These are phyloP conservation scores for Leptopilina boulardi DNA, from an alignment of 1,140 invertebrate genomes.

Conservation along the genomic window DNA sequence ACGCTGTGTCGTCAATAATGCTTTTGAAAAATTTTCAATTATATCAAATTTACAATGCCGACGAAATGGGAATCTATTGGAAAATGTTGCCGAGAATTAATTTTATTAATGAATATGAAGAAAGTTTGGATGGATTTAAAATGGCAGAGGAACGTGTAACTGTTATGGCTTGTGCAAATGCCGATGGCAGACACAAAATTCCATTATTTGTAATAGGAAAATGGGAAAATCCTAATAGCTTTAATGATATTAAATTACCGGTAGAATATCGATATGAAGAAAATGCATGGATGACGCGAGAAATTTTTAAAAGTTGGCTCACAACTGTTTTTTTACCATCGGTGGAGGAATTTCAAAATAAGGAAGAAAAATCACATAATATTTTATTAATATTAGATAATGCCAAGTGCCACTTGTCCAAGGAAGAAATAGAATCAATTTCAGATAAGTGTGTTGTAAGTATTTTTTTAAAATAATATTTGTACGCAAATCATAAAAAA, in stretches of 20 bases:
- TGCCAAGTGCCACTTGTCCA: not conserved
- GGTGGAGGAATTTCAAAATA: not conserved
- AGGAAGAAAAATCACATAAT: not conserved
- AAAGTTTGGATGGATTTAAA: constrained; percentile 56
- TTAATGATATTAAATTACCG: not conserved
- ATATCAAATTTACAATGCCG: constrained; percentile 60
- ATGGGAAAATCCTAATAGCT: not conserved
- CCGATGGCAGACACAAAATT: too few species aligned
- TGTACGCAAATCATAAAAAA: too few species aligned
- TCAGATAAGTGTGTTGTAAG: not conserved
- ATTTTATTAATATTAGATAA: not conserved
- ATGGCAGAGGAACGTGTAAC: constrained; percentile 64
- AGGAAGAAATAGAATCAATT: not conserved
- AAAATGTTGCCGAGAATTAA: constrained; percentile 63
- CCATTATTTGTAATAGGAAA: too few species aligned
- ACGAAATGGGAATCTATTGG: constrained; percentile 63
- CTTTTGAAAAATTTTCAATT: not conserved
- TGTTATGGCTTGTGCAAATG: constrained; percentile 65
- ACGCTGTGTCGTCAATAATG: not conserved
- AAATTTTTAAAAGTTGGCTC: not conserved
- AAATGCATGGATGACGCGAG: not conserved
- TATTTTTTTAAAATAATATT: not conserved
- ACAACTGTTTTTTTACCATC: not conserved
- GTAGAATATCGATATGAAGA: not conserved
- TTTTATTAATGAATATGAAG: constrained; percentile 52